Conservation (phyloP, 2,113 vertebrate genomes). For the Corythornis vintsioides region DNA sequence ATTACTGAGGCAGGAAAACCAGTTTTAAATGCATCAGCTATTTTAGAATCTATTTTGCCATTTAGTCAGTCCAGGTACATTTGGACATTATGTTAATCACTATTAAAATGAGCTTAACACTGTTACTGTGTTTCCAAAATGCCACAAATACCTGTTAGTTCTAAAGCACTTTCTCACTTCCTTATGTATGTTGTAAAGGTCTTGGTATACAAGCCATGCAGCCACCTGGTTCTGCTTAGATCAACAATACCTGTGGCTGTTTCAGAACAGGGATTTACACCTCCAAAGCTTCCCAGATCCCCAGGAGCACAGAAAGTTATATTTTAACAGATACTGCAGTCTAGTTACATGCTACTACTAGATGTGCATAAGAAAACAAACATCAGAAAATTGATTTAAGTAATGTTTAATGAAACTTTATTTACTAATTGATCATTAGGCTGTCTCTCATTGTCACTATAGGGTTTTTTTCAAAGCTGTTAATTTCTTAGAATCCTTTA, state of each 20-base stretch:
- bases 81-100: not conserved
- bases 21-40: not conserved
- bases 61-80: not conserved
- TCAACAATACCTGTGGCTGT: not conserved
- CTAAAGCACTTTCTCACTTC: not conserved
- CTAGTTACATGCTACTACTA: not conserved
- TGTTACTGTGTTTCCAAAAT: not conserved
- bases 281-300: not conserved
- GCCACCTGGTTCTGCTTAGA: not conserved
- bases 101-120: not conserved
- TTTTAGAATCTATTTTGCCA: not conserved
- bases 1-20: not conserved
- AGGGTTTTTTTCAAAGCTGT: not conserved
- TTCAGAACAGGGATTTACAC: not conserved
- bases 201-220: not conserved
- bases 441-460: not conserved
- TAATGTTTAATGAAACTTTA: not conserved
- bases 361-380: not conserved
- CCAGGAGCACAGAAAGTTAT: not conserved
- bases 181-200: fast-evolving
- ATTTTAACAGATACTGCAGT: not conserved
- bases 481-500: not conserved
- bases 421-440: not conserved
- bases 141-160: not conserved
- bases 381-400: not conserved